Evolutionary conservation across 2,888 invertebrate genomes (phyloP).

Genomic region (Drosophila merina): DNA sequence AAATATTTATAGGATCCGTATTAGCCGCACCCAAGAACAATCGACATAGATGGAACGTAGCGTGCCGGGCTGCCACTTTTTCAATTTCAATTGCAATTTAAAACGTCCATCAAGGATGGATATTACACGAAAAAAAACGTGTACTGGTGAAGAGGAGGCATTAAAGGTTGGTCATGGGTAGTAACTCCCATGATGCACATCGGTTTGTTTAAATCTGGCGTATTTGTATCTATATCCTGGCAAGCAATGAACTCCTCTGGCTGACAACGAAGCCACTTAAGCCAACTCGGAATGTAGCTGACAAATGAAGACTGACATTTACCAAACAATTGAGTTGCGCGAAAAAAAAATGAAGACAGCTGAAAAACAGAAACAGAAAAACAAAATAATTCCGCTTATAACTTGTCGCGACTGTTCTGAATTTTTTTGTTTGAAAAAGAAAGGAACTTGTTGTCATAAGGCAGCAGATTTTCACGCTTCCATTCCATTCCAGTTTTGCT

Average conservation of each 20-base stretch:
- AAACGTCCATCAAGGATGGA: constrained; percentile 70
- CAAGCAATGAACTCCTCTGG: constrained; percentile 58
- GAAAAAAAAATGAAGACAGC: constrained; percentile 44
- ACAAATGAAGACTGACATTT: constrained; percentile 83
- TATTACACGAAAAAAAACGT: not conserved
- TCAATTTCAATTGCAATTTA: constrained; percentile 75
- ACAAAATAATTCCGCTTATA: constrained; percentile 68
- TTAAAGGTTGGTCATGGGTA: not conserved
- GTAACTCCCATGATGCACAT: constrained; percentile 34
- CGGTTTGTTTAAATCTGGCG: constrained; percentile 27
- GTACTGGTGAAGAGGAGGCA: not conserved
- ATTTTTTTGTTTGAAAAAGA: constrained; percentile 56
- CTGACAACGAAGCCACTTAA: constrained; percentile 77
- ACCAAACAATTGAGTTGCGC: constrained; percentile 76
- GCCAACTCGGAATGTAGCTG: constrained; percentile 66
- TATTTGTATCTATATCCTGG: constrained; percentile 33
- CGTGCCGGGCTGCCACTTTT: constrained; percentile 52
- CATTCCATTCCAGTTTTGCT: constrained; percentile 18
- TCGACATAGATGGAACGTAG: constrained; percentile 2
- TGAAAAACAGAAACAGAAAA: constrained; percentile 32
- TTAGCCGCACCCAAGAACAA: constrained; percentile 22
- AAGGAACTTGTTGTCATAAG: constrained; percentile 79
- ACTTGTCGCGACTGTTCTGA: constrained; percentile 70
- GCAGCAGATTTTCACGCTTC: constrained; percentile 34
- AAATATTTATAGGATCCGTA: constrained; percentile 65